Conservation (phyloP, 2,797 vertebrate species). For the Syngnathus acus region DNA sequence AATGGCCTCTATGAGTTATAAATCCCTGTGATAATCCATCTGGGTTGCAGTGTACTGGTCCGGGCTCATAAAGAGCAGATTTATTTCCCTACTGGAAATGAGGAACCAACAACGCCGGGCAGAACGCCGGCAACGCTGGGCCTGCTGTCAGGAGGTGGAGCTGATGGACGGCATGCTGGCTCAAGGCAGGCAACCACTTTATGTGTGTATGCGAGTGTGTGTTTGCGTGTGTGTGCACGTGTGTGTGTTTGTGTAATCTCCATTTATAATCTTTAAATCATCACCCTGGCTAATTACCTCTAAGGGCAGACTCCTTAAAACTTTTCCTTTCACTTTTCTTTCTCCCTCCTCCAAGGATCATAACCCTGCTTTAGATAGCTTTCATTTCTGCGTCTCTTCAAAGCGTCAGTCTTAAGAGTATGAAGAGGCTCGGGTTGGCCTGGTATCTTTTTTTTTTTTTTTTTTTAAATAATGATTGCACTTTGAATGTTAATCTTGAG, state of each 20-base stretch:
- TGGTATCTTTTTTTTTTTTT: constrained; percentile 23
- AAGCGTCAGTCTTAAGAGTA: constrained; percentile 57
- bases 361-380: constrained; percentile 60
- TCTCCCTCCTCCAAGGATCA: constrained; percentile 40
- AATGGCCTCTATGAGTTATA: constrained; percentile 70
- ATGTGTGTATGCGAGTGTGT: too few relatives aligned
- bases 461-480: constrained; percentile 21
- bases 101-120: constrained; percentile 44
- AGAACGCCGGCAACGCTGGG: constrained; percentile 45
- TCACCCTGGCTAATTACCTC: constrained; percentile 29
- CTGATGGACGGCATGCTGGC: constrained; percentile 59
- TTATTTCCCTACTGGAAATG: constrained; percentile 67
- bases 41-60: constrained; percentile 50
- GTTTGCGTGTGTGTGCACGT: too few relatives aligned
- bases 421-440: constrained; percentile 48
- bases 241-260: too few relatives aligned
- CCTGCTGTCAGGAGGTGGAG: constrained; percentile 56
- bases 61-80: constrained; percentile 71
- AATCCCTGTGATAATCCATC: constrained; percentile 72
- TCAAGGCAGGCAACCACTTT: constrained; percentile 27
- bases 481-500: constrained; percentile 53
- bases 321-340: constrained; percentile 20
- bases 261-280: constrained; percentile 13
- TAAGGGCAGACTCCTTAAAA: constrained; percentile 26
- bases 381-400: constrained; percentile 49